Conservation (phyloP, 2,797 vertebrate genomes). For the Gymnocypris eckloni region DNA sequence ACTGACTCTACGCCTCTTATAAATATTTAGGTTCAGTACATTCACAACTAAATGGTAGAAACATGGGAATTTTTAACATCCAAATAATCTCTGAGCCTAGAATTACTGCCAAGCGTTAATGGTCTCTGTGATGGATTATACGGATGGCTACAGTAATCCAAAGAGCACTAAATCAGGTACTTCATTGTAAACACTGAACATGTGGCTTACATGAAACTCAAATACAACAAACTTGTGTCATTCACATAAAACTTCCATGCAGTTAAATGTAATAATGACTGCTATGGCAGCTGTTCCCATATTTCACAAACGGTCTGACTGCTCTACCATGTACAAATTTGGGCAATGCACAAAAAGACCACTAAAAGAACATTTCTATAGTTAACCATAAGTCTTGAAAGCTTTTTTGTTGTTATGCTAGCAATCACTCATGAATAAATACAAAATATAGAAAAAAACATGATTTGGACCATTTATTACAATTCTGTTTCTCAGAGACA, state of each 20-base stretch:
- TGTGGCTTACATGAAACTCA: constrained; percentile 4
- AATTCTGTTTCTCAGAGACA: not conserved
- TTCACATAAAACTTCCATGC: not conserved
- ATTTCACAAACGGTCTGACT: not conserved
- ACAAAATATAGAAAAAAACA: not conserved
- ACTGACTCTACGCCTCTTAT: not conserved
- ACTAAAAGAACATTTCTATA: not conserved
- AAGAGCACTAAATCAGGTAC: not conserved
- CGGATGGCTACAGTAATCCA: not conserved
- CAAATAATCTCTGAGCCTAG: constrained; percentile 16
- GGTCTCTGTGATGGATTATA: not conserved
- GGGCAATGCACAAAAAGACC: not conserved
- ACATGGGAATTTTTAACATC: constrained; percentile 29
- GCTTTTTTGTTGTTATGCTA: not conserved
- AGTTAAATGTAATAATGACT: not conserved
- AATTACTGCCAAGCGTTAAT: constrained; percentile 18
- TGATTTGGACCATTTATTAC: not conserved
- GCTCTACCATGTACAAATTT: not conserved
- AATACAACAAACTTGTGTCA: not conserved
- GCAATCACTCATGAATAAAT: not conserved
- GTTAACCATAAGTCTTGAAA: not conserved
- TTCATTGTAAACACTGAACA: constrained; percentile 14
- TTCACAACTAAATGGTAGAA: constrained; percentile 11
- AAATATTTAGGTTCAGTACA: constrained; percentile 32
- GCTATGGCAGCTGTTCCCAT: not conserved